Evolutionary conservation across 2,113 vertebrate species (phyloP), one percentile per base, ranked within the genome.

Genomic region (Cyprinodon variegatus): DNA sequence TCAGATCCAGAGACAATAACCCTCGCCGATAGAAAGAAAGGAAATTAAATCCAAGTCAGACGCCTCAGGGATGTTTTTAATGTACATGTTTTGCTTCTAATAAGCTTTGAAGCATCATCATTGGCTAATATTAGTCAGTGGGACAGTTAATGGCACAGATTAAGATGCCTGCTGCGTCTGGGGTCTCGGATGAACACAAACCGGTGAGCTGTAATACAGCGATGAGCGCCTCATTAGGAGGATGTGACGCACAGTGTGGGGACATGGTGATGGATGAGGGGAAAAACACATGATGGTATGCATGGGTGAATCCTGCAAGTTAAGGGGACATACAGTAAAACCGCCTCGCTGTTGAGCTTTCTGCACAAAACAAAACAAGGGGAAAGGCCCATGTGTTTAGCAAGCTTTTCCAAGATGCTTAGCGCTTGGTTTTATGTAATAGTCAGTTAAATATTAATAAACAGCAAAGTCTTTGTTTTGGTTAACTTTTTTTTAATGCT

Each of bases 211-310:
- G 83, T 81, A 38, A 70, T 60, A 43, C 12, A 9, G 83, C 2
- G 59, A 86, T 79, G 70, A 66, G 1, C 2, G 14, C 63, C 78
- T 89, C 77, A 79, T 90, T 84, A 65, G 61, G 50, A 78, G 57
- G 50, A 72, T 53, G 76, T 90, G 38, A 50, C 66, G 45, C 72
- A 69, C 74, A 59, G 69, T 15, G 9, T 15, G 9, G 66, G 67
- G 77, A 78, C 76, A 69, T 38, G 4, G 29, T 89, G 89, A 86
- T 86, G 68, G 81, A 87, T 82, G 82, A 76, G 78, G 0, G 74
- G 86, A 80, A 88, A n/a, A 89, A 86, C 71, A 76, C 78, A 72
- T 29, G 3, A 53, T 12, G 60, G 83, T 73, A 78, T 85, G 83
- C 77, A 65, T 70, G 81, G 75, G 61, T 62, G 83, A 76, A 65